Conservation (phyloP, 2,797 vertebrate genomes). For the Netta rufina region DNA sequence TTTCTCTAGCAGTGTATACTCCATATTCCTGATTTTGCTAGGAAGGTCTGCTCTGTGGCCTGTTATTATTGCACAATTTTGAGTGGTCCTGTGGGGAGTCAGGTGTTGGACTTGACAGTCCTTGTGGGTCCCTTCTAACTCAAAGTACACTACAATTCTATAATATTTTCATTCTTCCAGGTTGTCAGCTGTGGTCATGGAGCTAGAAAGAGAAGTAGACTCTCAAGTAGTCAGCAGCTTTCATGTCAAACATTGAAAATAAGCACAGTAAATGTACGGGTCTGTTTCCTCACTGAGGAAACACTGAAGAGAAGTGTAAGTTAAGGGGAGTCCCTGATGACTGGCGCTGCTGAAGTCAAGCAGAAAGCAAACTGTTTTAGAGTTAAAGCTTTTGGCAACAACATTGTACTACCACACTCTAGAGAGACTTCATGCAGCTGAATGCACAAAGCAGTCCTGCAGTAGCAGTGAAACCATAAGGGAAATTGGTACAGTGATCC, state of each 20-base stretch:
- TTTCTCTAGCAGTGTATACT: background rate
- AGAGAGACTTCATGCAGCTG: background rate
- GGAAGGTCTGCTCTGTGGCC: background rate
- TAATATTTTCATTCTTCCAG: background rate
- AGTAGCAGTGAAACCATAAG: background rate
- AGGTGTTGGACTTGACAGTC: background rate
- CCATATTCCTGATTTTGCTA: background rate
- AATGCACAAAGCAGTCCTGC: background rate
- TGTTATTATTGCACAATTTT: background rate
- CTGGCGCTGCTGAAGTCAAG: background rate
- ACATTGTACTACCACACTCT: background rate
- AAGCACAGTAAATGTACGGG: rapidly evolving
- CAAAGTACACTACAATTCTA: background rate
- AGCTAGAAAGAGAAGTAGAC: background rate
- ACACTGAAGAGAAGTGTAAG: background rate
- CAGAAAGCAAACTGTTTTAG: background rate
- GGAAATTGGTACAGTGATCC: background rate
- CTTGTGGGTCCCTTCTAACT: background rate
- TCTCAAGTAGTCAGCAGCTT: background rate
- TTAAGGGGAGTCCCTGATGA: background rate
- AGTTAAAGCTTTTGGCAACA: background rate
- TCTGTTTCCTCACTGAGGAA: background rate
- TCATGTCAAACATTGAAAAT: background rate
- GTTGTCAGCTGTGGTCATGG: background rate
- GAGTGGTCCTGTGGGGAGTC: background rate